Evolutionary conservation across 2,888 invertebrate genomes (phyloP), one percentile per base, ranked within the genome.

Genomic region (Achlya flavicornis): DNA sequence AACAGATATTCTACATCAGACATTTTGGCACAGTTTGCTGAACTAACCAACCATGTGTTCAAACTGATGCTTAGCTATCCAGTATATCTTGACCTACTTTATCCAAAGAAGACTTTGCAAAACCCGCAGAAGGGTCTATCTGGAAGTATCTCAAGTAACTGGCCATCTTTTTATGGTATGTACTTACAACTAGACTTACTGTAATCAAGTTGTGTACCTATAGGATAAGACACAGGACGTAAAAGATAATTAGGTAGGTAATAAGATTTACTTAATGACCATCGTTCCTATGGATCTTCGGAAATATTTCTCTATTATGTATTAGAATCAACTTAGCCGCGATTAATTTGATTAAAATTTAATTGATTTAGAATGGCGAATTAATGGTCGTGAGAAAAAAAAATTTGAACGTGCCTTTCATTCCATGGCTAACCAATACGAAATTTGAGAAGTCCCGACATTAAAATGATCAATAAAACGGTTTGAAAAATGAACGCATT

Each of bases 21-120:
- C 19, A 3, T 53, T n/a, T 53, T 19, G 2, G 6, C 10, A 19
- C 10, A 19, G 19, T 53, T 53, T n/a, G 53, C 10, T 53, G 19
- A 19, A 53, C 53, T 53, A n/a, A 53, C 7, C 53, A 35, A 41
- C 59, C 16, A 59, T 33, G 70, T 58, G 68, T 63, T 59, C 33
- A 53, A 63, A 26, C 26, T 62, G 62, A 7, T 53, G 53, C 19
- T 53, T 19, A 60, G 60, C 67, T 72, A 70, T 69, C 86, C 84
- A 86, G 73, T 69, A 72, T 72, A 75, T 69, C 62, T 66, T 74
- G 85, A 79, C 62, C 84, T 66, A 61, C 68, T 75, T 73, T 72
- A 66, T 70, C 74, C 66, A 65, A 64, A 68, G 63, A 64, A 64
- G 57, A 67, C 73, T 69, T 66, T 72, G 70, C 68, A 70, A 76